Evolutionary conservation across 2,113 vertebrate species (phyloP), one percentile per base, ranked within the genome.

Genomic region (Columba livia): DNA sequence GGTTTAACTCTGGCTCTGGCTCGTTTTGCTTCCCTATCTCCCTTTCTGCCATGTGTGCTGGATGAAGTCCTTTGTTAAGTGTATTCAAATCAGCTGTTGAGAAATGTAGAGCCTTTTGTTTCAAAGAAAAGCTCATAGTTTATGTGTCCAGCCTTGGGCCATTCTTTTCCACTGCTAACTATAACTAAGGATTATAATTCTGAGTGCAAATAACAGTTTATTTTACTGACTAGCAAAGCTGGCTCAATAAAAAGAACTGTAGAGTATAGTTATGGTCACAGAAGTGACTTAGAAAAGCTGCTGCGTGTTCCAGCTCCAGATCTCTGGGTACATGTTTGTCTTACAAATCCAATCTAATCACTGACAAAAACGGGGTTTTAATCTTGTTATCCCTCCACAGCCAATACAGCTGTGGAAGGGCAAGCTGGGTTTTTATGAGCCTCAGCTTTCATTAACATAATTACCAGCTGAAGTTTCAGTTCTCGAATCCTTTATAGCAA

Each of bases 371-470:
- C 23, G 48, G 57, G 6, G 10, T 32, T 93, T 92, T 95, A 88
- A 91, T 93, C 91, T 73, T 54, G 50, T 92, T 96, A 83, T 81
- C 15, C 78, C 51, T 67, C 36, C 64, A 51, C 42, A 4, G 8
- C 74, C 74, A 89, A 7, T 65, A 48, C 66, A 93, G 80, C 73
- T 93, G 78, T 66, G 79, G 50, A 90, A 89, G 34, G 51, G 38
- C 56, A 66, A 93, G 38, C n/a, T 53, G 56, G 81, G 62, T 66
- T 64, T 94, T 29, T 77, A 79, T 51, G 67, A 77, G 86, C 31
- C 80, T 89, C 71, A 40, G 80, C 74, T 47, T 75, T 93, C 91
- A 95, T 95, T 93, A 86, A 78, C 48, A 34, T 67, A 89, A 97
- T 93, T 92, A 74, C 50, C 71, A 65, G 74, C 50, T 89, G 60